A percentile compares a stretch with the other conserved stretches of the same genome.
phyloP scores from a whole-genome alignment of 2,797 vertebrate species.

The Etheostoma nigrum region DNA sequence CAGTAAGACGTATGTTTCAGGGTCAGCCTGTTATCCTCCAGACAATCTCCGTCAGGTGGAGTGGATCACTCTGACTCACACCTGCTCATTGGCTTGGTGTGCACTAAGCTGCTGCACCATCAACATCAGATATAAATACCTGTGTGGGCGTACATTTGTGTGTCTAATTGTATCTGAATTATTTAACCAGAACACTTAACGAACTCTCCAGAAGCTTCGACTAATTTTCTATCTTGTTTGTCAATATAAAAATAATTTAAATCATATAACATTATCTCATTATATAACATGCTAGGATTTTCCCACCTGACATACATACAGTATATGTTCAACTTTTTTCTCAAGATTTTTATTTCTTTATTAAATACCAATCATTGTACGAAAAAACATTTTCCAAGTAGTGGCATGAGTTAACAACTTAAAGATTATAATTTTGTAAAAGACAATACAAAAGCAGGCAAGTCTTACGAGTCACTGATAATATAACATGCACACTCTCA shows the following conservation, averaged over 20 bases:
- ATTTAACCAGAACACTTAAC: slow-evolving; percentile 43
- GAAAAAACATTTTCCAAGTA: slow-evolving; percentile 66
- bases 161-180: slow-evolving; percentile 54
- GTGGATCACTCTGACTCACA: slow-evolving; percentile 39
- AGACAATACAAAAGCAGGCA: slow-evolving; percentile 72
- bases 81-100: slow-evolving; percentile 67
- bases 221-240: not conserved
- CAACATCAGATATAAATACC: slow-evolving; percentile 63
- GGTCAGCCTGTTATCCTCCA: slow-evolving; percentile 45
- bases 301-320: not conserved
- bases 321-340: slow-evolving; percentile 20
- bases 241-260: not conserved
- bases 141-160: not conserved
- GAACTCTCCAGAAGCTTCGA: slow-evolving; percentile 34
- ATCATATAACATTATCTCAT: slow-evolving; percentile 24
- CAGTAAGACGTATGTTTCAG: slow-evolving; percentile 45
- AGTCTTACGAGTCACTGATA: slow-evolving; percentile 55
- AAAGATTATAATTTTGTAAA: slow-evolving; percentile 61
- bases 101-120: slow-evolving; percentile 58
- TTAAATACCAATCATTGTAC: slow-evolving; percentile 81
- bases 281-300: slow-evolving; percentile 17
- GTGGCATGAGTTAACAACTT: slow-evolving; percentile 52
- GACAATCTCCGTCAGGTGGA: slow-evolving; percentile 58
- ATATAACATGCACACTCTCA: slow-evolving; percentile 61
- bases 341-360: slow-evolving; percentile 65